phyloP scores from a whole-genome alignment of 2,797 vertebrate genomes.

The Mastacembelus armatus region DNA sequence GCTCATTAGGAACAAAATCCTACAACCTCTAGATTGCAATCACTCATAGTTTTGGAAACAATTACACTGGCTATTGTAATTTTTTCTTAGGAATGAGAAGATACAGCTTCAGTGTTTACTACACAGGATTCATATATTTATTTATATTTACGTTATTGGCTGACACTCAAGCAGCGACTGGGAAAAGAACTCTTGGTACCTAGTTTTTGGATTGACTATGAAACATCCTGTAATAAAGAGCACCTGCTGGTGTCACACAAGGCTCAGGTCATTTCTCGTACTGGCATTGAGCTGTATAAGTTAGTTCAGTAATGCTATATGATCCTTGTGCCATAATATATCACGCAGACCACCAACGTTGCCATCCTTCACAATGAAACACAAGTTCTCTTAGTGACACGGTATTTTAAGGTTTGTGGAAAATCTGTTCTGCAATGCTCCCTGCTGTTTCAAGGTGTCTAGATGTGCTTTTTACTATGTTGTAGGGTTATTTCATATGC shows the following conservation, averaged over 20 bases:
- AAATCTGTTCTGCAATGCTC: background rate
- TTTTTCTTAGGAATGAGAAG: background rate
- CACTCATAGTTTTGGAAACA: background rate
- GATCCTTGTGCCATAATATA: conserved; percentile 63
- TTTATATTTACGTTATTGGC: background rate
- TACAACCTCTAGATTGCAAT: conserved; percentile 30
- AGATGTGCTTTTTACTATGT: background rate
- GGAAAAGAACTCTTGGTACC: conserved; percentile 9
- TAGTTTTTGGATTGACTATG: conserved; percentile 52
- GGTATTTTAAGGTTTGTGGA: conserved; percentile 12
- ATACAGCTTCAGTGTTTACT: conserved; percentile 19
- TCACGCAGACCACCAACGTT: conserved; percentile 61
- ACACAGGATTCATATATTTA: background rate
- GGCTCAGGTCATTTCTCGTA: conserved; percentile 37
- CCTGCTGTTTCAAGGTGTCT: too few relatives aligned
- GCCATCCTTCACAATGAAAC: conserved; percentile 49
- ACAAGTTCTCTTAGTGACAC: conserved; percentile 41
- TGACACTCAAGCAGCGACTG: background rate
- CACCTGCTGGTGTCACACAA: conserved; percentile 74
- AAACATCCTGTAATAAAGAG: conserved; percentile 45
- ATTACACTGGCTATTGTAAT: background rate
- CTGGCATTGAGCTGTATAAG: conserved; percentile 47
- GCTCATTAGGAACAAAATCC: conserved; percentile 30
- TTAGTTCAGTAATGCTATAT: conserved; percentile 68
- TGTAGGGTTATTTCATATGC: background rate